Evolutionary conservation across 2,113 vertebrate genomes (phyloP).

Genomic region (Pogonocichla stellata): DNA sequence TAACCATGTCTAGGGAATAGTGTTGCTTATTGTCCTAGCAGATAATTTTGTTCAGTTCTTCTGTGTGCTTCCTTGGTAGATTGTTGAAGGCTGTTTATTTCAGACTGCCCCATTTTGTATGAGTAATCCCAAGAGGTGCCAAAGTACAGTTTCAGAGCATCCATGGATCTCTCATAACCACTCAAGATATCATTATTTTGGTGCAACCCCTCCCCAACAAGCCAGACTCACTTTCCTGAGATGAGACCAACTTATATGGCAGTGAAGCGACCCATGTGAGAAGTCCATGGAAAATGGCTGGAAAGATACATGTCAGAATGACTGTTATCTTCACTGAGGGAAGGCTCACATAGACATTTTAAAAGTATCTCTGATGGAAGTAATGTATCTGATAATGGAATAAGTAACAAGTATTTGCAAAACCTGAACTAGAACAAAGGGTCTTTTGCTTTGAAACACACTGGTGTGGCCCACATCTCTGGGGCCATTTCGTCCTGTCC

Average conservation of each 20-base stretch:
- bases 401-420: background rate
- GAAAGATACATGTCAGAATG: background rate
- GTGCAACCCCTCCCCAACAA: background rate
- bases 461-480: background rate
- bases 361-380: background rate
- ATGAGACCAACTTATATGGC: background rate
- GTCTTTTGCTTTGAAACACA: background rate
- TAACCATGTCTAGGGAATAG: background rate
- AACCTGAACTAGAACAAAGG: background rate
- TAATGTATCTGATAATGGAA: background rate
- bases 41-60: background rate
- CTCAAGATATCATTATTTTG: background rate
- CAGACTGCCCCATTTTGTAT: accelerated
- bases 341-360: background rate
- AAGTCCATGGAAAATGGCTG: background rate
- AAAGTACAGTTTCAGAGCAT: background rate
- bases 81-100: background rate
- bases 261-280: background rate
- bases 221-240: accelerated
- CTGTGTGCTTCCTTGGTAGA: background rate
- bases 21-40: background rate
- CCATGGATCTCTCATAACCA: background rate
- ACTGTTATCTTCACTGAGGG: background rate
- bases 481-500: accelerated
- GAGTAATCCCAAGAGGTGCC: background rate